Conservation (phyloP, 2,888 invertebrate species). For the Drosophila formosana region DNA sequence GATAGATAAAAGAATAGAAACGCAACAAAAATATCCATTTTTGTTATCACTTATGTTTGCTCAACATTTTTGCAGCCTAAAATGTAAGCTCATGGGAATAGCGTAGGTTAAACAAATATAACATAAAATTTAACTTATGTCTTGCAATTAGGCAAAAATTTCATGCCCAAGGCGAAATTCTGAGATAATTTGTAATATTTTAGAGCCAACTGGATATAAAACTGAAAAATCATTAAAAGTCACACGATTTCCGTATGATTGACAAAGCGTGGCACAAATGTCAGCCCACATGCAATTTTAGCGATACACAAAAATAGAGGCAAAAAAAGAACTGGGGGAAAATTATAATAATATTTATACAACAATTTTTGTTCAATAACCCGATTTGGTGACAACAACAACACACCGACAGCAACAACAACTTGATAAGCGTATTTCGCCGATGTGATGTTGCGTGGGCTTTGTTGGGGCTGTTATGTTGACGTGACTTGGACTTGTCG, state of each 20-base stretch:
- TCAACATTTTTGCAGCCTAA: neutral
- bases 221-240: conserved; percentile 31
- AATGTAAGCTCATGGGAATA: conserved; percentile 4
- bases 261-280: conserved; percentile 51
- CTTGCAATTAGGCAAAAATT: conserved; percentile 17
- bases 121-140: neutral
- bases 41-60: too few relatives aligned
- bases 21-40: too few relatives aligned
- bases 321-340: conserved; percentile 6
- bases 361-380: conserved; percentile 26
- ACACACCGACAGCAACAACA: conserved; percentile 23
- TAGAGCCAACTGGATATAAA: conserved; percentile 18
- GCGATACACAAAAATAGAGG: conserved; percentile 17
- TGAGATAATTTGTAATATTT: conserved; percentile 4
- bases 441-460: conserved; percentile 54
- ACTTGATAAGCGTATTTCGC: conserved; percentile 69
- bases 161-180: conserved; percentile 36
- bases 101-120: conserved; percentile 24
- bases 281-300: conserved; percentile 43
- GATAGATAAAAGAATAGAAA: too few relatives aligned
- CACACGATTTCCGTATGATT: conserved; percentile 53
- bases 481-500: conserved; percentile 60
- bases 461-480: conserved; percentile 32
- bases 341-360: conserved; percentile 23
- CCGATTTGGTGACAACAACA: conserved; percentile 26